phyloP scores from a whole-genome alignment of 2,113 vertebrate species.

The Pygoscelis antarcticus region DNA sequence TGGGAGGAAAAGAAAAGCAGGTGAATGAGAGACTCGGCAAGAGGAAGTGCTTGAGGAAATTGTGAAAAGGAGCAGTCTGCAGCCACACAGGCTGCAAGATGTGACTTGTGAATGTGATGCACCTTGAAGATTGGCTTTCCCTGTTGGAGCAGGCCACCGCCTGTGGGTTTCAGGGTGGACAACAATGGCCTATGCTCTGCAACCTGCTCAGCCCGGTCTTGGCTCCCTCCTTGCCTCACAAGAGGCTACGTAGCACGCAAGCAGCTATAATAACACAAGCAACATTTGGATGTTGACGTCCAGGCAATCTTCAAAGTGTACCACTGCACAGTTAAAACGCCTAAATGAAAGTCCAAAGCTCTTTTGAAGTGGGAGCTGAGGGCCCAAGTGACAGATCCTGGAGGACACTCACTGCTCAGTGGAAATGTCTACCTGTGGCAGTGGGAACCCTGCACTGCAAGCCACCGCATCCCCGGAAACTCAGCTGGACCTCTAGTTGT shows the following conservation, averaged over 20 bases:
- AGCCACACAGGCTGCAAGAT: not conserved
- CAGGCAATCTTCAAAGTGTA: not conserved
- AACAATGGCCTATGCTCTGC: rapidly evolving
- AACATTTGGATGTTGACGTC: not conserved
- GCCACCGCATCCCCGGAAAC: not conserved
- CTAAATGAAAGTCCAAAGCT: not conserved
- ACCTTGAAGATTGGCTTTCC: not conserved
- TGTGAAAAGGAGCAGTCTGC: not conserved
- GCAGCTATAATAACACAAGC: not conserved
- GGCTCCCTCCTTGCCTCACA: not conserved
- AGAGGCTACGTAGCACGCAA: not conserved
- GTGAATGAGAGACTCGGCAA: not conserved
- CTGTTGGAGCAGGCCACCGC: not conserved
- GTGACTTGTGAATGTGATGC: not conserved
- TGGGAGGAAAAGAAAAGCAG: not conserved
- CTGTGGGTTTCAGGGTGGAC: not conserved
- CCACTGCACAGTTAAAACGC: not conserved
- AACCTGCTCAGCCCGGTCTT: not conserved
- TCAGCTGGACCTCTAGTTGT: not conserved
- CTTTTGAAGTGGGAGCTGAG: constrained; percentile 3
- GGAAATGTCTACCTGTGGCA: not conserved
- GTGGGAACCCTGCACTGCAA: not conserved
- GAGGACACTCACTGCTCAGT: not conserved
- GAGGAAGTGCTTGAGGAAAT: constrained; percentile 16
- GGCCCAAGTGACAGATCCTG: not conserved